Evolutionary conservation across 1,140 invertebrate species (phyloP).

Genomic region (Liolophura sinensis): DNA sequence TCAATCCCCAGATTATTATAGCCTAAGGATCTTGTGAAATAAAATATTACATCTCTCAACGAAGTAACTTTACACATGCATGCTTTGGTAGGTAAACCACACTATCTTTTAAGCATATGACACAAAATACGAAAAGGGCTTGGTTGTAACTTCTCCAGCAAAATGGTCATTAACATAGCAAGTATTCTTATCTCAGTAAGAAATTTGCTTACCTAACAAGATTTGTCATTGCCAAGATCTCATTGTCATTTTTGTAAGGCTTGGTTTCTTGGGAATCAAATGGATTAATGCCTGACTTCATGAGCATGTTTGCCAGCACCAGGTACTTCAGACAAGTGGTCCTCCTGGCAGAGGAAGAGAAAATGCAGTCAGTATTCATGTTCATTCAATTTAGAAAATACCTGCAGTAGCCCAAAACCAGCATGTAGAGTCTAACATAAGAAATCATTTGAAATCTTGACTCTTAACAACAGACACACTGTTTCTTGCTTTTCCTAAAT

Average conservation of each 20-base stretch:
- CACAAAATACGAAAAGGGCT: no score
- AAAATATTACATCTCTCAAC: no score
- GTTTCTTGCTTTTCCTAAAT: no score
- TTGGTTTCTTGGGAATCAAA: slow-evolving; percentile 99
- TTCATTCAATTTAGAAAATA: neutral
- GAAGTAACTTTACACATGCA: no score
- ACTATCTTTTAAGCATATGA: no score
- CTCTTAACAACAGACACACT: neutral
- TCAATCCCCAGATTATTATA: no score
- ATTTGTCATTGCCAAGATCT: slow-evolving; percentile 99
- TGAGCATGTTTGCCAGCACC: slow-evolving; percentile 98
- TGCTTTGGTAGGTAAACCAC: no score
- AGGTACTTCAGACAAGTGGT: slow-evolving; percentile 99
- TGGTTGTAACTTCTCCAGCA: no score
- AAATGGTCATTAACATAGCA: neutral
- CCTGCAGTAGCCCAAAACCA: neutral
- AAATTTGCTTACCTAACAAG: slow-evolving; percentile 73
- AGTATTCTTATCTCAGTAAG: no score
- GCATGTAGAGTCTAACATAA: neutral
- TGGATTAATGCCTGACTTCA: slow-evolving; percentile 99
- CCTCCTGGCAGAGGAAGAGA: slow-evolving; percentile 59
- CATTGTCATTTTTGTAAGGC: slow-evolving; percentile 99
- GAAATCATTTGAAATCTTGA: neutral
- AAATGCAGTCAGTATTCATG: neutral
- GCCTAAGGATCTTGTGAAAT: no score